phyloP scores from a whole-genome alignment of 2,113 vertebrate genomes.

The Saiga tatarica region DNA sequence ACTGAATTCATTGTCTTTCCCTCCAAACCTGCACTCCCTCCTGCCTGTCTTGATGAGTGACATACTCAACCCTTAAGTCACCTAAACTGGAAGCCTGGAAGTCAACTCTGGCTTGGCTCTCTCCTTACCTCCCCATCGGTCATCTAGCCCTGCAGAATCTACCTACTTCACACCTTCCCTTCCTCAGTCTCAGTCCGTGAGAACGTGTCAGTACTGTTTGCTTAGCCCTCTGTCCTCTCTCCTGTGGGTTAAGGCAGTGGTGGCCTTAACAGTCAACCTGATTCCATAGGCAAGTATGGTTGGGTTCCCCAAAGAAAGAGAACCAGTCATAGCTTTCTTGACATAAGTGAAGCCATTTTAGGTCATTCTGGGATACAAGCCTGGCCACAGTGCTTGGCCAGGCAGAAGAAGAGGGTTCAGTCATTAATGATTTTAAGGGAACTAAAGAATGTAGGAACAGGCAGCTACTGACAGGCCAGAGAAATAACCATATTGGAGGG shows the following conservation, averaged over 20 bases:
- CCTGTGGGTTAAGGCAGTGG: not conserved
- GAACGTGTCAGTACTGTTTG: not conserved
- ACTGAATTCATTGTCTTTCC: not conserved
- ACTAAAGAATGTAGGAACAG: not conserved
- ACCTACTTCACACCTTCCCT: not conserved
- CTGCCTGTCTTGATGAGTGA: not conserved
- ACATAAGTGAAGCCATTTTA: not conserved
- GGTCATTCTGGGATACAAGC: not conserved
- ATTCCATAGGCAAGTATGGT: not conserved
- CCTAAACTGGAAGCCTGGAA: not conserved
- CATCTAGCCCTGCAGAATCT: not conserved
- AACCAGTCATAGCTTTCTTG: not conserved
- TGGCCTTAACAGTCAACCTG: not conserved
- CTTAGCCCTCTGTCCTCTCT: not conserved
- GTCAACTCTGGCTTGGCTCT: not conserved
- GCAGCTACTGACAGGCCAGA: not conserved
- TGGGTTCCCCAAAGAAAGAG: not conserved
- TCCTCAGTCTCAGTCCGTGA: not conserved
- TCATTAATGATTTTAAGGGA: not conserved
- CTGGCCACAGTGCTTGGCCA: not conserved
- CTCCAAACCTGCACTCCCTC: not conserved
- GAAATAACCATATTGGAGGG: not conserved
- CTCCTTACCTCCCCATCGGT: not conserved
- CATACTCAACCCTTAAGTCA: not conserved
- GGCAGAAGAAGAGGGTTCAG: not conserved